These are phyloP conservation scores for Habrosyne pyritoides DNA, from an alignment of 2,888 invertebrate species.

Conservation along the genomic window DNA sequence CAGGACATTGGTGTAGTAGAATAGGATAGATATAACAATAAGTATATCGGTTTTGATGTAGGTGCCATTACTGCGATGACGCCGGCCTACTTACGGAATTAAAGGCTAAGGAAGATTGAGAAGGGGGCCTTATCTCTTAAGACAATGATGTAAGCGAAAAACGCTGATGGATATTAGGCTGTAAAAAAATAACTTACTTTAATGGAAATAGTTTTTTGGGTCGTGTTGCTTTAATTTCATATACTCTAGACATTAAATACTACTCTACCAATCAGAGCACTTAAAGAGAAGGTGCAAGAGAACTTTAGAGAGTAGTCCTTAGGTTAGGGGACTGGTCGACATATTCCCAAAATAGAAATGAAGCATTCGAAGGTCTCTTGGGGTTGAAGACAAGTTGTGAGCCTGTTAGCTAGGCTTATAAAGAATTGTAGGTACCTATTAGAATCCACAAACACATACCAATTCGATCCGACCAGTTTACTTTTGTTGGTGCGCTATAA, in stretches of 20 bases:
- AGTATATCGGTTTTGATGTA: slow-evolving; percentile 64
- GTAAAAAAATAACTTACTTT: slow-evolving; percentile 38
- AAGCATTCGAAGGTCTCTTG: too few relatives aligned
- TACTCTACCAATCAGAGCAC: too few relatives aligned
- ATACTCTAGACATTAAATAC: neutral
- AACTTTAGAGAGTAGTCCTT: neutral
- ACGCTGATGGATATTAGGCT: slow-evolving; percentile 65
- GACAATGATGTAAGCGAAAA: slow-evolving; percentile 79
- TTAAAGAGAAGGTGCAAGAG: too few relatives aligned
- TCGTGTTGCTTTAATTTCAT: neutral
- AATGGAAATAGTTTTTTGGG: neutral
- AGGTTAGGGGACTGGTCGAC: neutral
- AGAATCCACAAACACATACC: neutral
- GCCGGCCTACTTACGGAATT: slow-evolving; percentile 79
- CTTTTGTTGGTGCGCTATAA: slow-evolving; percentile 39
- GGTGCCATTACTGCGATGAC: slow-evolving; percentile 70
- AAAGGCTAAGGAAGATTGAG: slow-evolving; percentile 81
- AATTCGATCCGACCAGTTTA: slow-evolving; percentile 6
- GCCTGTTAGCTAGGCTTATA: neutral
- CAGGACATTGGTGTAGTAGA: slow-evolving; percentile 24
- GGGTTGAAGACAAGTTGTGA: too few relatives aligned
- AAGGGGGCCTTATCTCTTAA: slow-evolving; percentile 68
- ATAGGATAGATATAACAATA: slow-evolving; percentile 48
- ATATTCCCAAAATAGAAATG: too few relatives aligned
- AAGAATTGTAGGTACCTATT: neutral